phyloP scores from a whole-genome alignment of 2,888 invertebrate species.

The Metacarcinus magister region DNA sequence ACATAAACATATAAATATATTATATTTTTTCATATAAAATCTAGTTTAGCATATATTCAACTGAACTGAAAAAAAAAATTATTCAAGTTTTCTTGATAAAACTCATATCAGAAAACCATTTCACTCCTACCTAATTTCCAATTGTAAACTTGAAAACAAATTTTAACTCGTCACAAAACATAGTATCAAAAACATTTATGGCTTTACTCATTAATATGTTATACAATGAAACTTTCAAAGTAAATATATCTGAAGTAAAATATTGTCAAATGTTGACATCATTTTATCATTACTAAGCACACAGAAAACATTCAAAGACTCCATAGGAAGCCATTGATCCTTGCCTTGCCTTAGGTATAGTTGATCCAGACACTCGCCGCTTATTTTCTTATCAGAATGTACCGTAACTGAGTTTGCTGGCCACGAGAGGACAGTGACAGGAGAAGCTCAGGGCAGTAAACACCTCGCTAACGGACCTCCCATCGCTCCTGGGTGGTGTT shows the following conservation, averaged over 20 bases:
- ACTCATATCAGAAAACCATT: background rate
- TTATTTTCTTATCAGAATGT: background rate
- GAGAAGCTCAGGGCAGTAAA: background rate
- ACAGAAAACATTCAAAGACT: background rate
- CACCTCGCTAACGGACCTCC: background rate
- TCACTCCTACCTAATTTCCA: background rate
- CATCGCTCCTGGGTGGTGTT: background rate
- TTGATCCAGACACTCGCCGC: background rate
- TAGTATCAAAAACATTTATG: background rate
- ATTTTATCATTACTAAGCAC: background rate
- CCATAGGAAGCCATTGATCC: background rate
- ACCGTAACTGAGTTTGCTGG: background rate
- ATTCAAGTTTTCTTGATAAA: too few relatives aligned
- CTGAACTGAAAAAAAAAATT: too few relatives aligned
- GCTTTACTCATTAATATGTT: too few relatives aligned
- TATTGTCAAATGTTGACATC: background rate
- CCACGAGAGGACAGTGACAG: slow-evolving; percentile 26
- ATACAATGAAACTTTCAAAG: too few relatives aligned
- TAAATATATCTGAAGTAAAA: background rate
- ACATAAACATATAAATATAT: too few relatives aligned
- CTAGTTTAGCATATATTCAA: too few relatives aligned
- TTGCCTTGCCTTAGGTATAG: background rate
- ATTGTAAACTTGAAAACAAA: background rate
- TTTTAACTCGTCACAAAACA: background rate
- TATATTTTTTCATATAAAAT: too few relatives aligned